Evolutionary conservation across 2,113 vertebrate genomes (phyloP).

Genomic region (Mungos mungo): DNA sequence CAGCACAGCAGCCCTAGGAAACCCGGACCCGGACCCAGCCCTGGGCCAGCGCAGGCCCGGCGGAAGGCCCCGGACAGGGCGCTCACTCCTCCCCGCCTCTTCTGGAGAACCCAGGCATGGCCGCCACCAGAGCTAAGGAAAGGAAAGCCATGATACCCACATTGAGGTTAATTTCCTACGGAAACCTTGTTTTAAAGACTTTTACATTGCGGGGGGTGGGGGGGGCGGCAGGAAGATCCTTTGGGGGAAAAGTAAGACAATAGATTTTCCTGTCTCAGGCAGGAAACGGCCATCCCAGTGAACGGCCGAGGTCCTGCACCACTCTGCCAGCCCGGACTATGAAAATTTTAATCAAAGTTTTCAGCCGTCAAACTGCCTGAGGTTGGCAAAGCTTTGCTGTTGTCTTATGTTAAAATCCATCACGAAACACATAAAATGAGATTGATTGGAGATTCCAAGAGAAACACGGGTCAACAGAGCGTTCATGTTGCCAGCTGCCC

Average conservation of each 20-base stretch:
- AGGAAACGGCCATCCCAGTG: not conserved
- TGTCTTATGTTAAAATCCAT: slow-evolving; percentile 72
- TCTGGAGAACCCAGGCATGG: fast-evolving
- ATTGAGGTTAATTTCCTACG: not conserved
- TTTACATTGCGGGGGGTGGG: not conserved
- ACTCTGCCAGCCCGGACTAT: slow-evolving; percentile 76
- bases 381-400: slow-evolving; percentile 79
- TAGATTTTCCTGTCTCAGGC: not conserved
- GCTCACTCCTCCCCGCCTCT: fast-evolving
- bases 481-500: not conserved
- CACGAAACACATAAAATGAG: slow-evolving; percentile 55
- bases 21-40: not conserved
- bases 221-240: not conserved
- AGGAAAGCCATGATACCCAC: fast-evolving
- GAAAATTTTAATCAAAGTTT: slow-evolving; percentile 86
- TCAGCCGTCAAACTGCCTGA: slow-evolving; percentile 80
- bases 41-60: not conserved
- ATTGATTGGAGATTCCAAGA: slow-evolving; percentile 72
- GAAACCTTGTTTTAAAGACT: not conserved
- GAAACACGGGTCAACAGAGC: not conserved
- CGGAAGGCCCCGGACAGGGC: not conserved
- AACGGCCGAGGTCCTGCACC: slow-evolving; percentile 51
- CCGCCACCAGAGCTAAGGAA: fast-evolving
- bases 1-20: not conserved
- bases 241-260: not conserved